Evolutionary conservation across 2,888 invertebrate genomes (phyloP).

Genomic region (Phrixothrix hirtus): DNA sequence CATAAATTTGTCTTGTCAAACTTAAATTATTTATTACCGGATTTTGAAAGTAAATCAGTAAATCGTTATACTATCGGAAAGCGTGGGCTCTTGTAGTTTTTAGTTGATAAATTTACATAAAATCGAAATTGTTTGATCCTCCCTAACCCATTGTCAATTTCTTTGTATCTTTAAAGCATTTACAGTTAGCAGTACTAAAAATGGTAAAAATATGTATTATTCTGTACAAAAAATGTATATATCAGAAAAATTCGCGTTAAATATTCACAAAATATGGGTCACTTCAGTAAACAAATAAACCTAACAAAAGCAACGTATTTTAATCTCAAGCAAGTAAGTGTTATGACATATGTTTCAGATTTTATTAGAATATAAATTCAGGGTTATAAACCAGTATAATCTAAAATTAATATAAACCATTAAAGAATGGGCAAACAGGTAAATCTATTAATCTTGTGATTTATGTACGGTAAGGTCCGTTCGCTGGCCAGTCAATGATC

Average conservation of each 20-base stretch:
- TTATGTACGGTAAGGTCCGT: conserved; percentile 31
- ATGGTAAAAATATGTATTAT: neutral
- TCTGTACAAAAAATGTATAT: too few species aligned
- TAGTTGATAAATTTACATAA: too few species aligned
- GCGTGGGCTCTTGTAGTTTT: too few species aligned
- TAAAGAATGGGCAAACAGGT: conserved; percentile 20
- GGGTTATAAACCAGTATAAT: conserved; percentile 10
- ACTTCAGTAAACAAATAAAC: too few species aligned
- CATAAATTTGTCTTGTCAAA: neutral
- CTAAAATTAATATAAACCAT: conserved; percentile 13
- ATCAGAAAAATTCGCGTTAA: too few species aligned
- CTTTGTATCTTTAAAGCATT: too few species aligned
- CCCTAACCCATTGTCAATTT: too few species aligned
- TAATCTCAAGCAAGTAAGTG: conserved; percentile 12
- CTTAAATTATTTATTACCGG: neutral
- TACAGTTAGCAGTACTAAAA: neutral
- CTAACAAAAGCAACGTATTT: too few species aligned
- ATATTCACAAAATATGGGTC: too few species aligned
- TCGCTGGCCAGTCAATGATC: conserved; percentile 32
- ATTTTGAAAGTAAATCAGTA: neutral
- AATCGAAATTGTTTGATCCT: too few species aligned
- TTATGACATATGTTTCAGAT: conserved; percentile 13
- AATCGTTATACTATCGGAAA: too few species aligned
- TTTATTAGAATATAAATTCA: conserved; percentile 18
- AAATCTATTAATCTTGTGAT: conserved; percentile 34